Conservation (phyloP, 2,888 invertebrate species). For the Hirtodrosophila confusa region DNA sequence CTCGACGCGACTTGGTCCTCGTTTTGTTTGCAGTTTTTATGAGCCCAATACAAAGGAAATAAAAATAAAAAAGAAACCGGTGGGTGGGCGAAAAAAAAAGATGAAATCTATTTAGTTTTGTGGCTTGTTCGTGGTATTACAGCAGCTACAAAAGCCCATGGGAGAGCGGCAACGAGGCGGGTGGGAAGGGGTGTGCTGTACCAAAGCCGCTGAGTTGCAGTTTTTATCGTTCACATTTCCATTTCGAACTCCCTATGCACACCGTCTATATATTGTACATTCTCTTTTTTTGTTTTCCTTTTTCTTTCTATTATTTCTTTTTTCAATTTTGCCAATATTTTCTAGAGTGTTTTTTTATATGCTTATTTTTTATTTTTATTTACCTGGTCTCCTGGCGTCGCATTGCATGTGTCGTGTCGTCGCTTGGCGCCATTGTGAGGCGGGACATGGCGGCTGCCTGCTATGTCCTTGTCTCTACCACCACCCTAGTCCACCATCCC, state of each 20-base stretch:
- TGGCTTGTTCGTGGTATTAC: constrained; percentile 64
- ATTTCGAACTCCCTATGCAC: constrained; percentile 22
- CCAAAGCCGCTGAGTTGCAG: constrained; percentile 40
- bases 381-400: constrained; percentile 59
- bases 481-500: constrained; percentile 18
- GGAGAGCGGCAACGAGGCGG: neutral
- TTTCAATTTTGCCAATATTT: constrained; percentile 48
- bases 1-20: constrained; percentile 61
- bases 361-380: constrained; percentile 51
- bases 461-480: constrained; percentile 53
- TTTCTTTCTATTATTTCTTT: constrained; percentile 3
- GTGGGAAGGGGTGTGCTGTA: neutral
- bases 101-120: constrained; percentile 72
- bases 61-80: constrained; percentile 34
- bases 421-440: constrained; percentile 65
- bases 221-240: constrained; percentile 60
- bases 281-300: constrained; percentile 16
- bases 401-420: constrained; percentile 63
- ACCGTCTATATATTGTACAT: constrained; percentile 6
- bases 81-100: constrained; percentile 13
- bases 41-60: constrained; percentile 38
- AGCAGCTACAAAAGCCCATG: constrained; percentile 39
- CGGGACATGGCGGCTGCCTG: constrained; percentile 8
- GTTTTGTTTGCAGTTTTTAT: constrained; percentile 53
- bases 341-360: constrained; percentile 27